Evolutionary conservation across 2,888 invertebrate species (phyloP), one percentile per base, ranked within the genome.

Genomic region (Brenthis hecate): DNA sequence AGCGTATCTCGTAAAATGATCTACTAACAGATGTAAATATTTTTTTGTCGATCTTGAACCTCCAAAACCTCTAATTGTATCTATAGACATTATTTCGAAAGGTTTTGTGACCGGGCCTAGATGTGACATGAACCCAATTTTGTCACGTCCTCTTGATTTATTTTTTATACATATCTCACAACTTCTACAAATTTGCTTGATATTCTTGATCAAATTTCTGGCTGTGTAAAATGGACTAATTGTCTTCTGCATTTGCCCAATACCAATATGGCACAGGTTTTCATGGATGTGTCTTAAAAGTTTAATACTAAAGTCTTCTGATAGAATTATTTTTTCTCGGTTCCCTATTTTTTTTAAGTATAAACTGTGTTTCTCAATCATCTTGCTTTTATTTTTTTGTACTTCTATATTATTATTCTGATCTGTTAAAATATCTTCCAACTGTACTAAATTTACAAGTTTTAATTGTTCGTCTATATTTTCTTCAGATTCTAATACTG

Each of bases 401-500:
- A 23, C 23, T 2, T 23, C 23, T 23, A 23, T 23, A 70, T 72
- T 72, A 56, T 65, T 70, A 2, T 62, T 47, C 16, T 72, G 69
- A 50, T 69, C 66, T 3, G 55, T 23, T 13, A 60, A 28, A 55
- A 71, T 71, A 19, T 71, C 68, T 48, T 71, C 48, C 13, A 71
- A 13, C 13, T 28, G 58, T 36, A 71, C 13, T 58, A 71, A 58
- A 56, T 72, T 72, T 47, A 72, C 62, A 3, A 61, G 57, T 68
- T 63, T 72, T 36, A 72, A 68, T 1, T 51, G n/a, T 56, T 72
- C 72, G 2, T 72, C 68, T 56, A 53, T 32, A n/a, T 70, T 70
- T 19, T 68, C 68, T 48, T 72, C 13, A 3, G 56, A 36, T 68
- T 68, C 68, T 19, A 56, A 43, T 11, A 68, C 68, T 14, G 66